Base-by-base conservation (phyloP, 2,113 vertebrate genomes). In the Tachycineta bicolor region DNA sequence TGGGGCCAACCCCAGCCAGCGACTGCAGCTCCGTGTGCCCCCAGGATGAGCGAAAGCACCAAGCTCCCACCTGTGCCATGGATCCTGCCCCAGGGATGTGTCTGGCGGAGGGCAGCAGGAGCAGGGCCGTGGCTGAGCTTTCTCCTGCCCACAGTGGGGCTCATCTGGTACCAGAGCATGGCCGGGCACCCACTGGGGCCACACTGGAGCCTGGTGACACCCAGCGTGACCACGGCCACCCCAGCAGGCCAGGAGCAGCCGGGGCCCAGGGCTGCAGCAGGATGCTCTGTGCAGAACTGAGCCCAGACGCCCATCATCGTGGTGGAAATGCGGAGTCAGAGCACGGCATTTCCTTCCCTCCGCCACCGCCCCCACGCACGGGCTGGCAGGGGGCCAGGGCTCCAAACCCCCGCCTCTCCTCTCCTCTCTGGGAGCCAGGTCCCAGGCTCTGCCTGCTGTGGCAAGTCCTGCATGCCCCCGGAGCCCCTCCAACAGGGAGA, bases 331-430 rank as follows among this genome's bases (percentile, higher is more conserved):
- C 37, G 29, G 62, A 94, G 82, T 88, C 87, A 69, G 79, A 82
- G 58, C 65, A 83, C 24, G 63, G 52, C 83, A 87, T 80, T 96
- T 97, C 95, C 96, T 95, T 96, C 94, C 91, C 64, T 80, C 59
- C 0, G 0, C 68, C 1, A 0, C 71, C 87, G 55, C 94, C 92
- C 68, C 82, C 70, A 8, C 2, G 0, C 34, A 7, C 15, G 24
- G 47, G 33, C 68, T 58, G 92, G 67, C 11, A 0, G 39, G 15
- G 43, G 70, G 29, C 12, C 62, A 58, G 60, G 65, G 18, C 7
- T 23, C 3, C 1, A 0, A 3, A 13, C 12, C 31, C 28, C 29
- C 78, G 13, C 43, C 46, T 34, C 63, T 44, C 12, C 47, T 81
- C 8, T 1, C 24, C 65, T 2, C 0, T 8, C 17, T 10, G 12